Conservation (phyloP, 92 coral and sea anemone species). For the Umimayanthus chanpuru region DNA sequence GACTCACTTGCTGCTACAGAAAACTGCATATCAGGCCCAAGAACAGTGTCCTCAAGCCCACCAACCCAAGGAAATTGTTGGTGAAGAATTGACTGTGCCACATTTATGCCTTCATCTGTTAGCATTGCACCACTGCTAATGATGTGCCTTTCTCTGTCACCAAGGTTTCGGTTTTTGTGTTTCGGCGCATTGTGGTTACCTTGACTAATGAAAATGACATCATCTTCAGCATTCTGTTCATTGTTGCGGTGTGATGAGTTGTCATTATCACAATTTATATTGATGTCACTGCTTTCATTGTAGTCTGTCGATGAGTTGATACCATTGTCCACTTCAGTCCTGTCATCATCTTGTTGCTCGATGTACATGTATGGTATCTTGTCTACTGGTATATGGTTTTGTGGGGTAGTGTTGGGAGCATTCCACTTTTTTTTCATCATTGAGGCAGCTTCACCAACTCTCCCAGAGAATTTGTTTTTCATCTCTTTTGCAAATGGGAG, state of each 20-base stretch:
- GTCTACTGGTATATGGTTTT: not conserved
- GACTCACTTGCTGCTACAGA: constrained; percentile 46
- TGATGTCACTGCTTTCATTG: no score
- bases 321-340: no score
- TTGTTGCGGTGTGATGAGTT: not conserved
- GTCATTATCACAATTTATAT: no score
- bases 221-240: not conserved
- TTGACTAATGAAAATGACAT: not conserved
- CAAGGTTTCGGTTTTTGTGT: constrained; percentile 6
- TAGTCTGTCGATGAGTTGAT: no score
- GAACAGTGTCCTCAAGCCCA: constrained; percentile 60
- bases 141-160: constrained; percentile 8
- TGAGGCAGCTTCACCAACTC: constrained; percentile 53
- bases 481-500: constrained; percentile 3
- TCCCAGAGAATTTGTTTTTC: constrained; percentile 39
- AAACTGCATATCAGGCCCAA: constrained; percentile 53
- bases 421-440: constrained; percentile 40
- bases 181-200: not conserved
- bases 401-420: not conserved
- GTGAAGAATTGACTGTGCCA: constrained; percentile 52
- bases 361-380: not conserved
- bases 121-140: constrained; percentile 41
- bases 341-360: no score
- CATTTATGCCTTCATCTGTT: constrained; percentile 44
- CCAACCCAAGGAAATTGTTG: constrained; percentile 51